A percentile compares a stretch with the other conserved stretches of the same genome.
Conservation (phyloP, 1,140 invertebrate genomes). For the Euwallacea similis region DNA sequence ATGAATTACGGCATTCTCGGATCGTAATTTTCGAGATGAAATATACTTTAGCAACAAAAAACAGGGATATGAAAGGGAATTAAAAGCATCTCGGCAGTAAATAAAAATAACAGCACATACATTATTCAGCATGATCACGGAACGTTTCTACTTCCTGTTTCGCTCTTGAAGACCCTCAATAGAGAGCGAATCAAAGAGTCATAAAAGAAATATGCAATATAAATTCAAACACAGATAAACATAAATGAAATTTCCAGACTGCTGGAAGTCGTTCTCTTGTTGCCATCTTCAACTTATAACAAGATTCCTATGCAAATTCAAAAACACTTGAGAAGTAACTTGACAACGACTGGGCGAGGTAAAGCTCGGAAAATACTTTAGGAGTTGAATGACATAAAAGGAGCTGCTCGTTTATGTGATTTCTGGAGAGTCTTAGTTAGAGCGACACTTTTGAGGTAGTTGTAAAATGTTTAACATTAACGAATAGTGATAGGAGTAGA, state of each 20-base stretch:
- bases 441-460: background rate
- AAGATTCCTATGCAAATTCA: slow-evolving; percentile 29
- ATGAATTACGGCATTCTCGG: slow-evolving; percentile 1
- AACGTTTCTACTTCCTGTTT: no score
- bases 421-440: background rate
- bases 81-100: background rate
- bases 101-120: background rate
- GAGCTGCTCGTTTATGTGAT: background rate
- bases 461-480: background rate
- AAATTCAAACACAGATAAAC: slow-evolving; percentile 3
- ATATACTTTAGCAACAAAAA: slow-evolving; percentile 1
- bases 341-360: slow-evolving; percentile 8
- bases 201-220: slow-evolving; percentile 10
- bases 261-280: slow-evolving; percentile 8
- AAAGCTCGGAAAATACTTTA: slow-evolving; percentile 5
- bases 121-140: background rate
- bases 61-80: slow-evolving; percentile 1
- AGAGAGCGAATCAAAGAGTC: no score
- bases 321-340: slow-evolving; percentile 13
- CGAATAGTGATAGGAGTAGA: no score
- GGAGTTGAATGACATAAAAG: slow-evolving; percentile 13
- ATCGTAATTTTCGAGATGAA: background rate
- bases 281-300: slow-evolving; percentile 23
- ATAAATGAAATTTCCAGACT: background rate
- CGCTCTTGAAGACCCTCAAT: no score